phyloP scores from a whole-genome alignment of 1,140 invertebrate genomes.

The Carposina sasakii region DNA sequence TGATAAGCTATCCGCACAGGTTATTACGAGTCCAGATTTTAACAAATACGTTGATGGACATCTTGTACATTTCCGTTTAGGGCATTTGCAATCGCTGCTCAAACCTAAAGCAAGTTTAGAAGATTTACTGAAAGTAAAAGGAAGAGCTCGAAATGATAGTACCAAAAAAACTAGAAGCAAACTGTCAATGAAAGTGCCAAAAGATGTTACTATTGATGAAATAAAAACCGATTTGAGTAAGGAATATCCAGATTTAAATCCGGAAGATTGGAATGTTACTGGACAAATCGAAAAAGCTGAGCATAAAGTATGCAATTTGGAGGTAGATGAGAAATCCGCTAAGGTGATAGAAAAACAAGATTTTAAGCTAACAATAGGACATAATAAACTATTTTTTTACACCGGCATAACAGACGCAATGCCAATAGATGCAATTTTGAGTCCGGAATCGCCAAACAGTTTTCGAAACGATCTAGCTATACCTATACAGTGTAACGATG shows the following conservation, averaged over 20 bases:
- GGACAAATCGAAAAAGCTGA: not conserved
- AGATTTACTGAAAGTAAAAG: constrained; percentile 25
- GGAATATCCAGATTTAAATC: constrained; percentile 6
- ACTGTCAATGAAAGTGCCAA: constrained; percentile 2
- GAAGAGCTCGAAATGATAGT: constrained; percentile 5
- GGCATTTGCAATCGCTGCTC: constrained; percentile 44
- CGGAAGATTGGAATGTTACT: constrained; percentile 3
- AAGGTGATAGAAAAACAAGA: constrained; percentile 2
- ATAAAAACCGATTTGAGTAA: constrained; percentile 6
- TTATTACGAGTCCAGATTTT: constrained; percentile 40
- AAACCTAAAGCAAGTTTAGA: constrained; percentile 38
- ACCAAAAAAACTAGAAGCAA: not conserved
- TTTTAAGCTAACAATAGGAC: not conserved
- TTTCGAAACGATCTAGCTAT: not conserved
- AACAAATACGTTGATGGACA: constrained; percentile 34
- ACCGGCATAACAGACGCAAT: not conserved
- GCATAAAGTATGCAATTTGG: not conserved
- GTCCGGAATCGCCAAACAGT: constrained; percentile 10
- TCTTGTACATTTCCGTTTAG: constrained; percentile 44
- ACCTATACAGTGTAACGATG: constrained; percentile 13
- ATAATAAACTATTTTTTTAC: not conserved
- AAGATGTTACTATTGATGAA: constrained; percentile 1
- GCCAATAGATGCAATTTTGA: not conserved
- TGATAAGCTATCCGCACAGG: constrained; percentile 54
- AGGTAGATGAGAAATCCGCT: not conserved